Evolutionary conservation across 2,113 vertebrate species (phyloP).

Genomic region (Oryzias javanicus): DNA sequence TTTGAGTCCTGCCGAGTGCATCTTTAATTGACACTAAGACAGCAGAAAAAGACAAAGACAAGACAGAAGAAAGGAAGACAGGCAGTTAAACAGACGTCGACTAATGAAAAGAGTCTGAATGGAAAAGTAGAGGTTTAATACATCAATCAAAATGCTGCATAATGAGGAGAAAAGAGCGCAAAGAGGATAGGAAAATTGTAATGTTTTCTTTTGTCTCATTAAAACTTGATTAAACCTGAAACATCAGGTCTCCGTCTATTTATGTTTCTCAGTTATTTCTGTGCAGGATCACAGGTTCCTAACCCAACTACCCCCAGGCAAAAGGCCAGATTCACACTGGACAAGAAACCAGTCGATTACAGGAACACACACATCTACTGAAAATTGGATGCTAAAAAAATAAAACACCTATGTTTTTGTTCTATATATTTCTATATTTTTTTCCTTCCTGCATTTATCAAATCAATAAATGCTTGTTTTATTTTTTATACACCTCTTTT

Average conservation of each 20-base stretch:
- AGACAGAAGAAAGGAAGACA: slow-evolving; percentile 27
- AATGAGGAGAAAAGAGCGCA: slow-evolving; percentile 34
- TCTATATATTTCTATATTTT: too few species aligned
- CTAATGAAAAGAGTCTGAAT: slow-evolving; percentile 19
- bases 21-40: slow-evolving; percentile 35
- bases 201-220: slow-evolving; percentile 20
- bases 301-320: too few species aligned
- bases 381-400: too few species aligned
- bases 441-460: too few species aligned
- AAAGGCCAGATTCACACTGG: too few species aligned
- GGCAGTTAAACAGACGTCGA: slow-evolving; percentile 24
- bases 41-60: slow-evolving; percentile 22
- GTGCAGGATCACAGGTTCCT: too few species aligned
- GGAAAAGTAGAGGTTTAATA: slow-evolving; percentile 34
- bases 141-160: slow-evolving; percentile 17
- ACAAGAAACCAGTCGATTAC: too few species aligned
- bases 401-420: too few species aligned
- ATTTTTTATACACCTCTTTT: too few species aligned
- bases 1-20: slow-evolving; percentile 1
- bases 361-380: too few species aligned
- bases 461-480: too few species aligned
- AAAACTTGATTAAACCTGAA: slow-evolving; percentile 24
- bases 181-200: not conserved
- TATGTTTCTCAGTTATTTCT: too few species aligned
- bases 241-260: not conserved